These are phyloP conservation scores for Calonectris borealis DNA, from an alignment of 2,113 vertebrate genomes.

Conservation along the genomic window DNA sequence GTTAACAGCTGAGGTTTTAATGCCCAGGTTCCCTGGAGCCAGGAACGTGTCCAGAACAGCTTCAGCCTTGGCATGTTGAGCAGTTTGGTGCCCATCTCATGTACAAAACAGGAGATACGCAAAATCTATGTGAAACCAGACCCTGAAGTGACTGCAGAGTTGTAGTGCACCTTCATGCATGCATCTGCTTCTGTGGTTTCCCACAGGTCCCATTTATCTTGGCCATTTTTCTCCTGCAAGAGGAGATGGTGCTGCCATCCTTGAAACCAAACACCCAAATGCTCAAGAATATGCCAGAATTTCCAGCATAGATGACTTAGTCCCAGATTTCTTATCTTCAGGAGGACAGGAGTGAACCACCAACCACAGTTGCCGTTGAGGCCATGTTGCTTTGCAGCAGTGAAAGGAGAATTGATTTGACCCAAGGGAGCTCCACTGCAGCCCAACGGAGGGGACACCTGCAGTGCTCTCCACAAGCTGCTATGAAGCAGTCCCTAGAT, in stretches of 20 bases:
- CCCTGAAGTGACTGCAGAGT: not conserved
- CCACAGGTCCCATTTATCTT: not conserved
- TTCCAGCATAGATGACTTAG: not conserved
- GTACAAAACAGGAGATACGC: not conserved
- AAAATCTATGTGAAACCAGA: not conserved
- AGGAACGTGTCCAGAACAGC: not conserved
- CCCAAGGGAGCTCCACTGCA: not conserved
- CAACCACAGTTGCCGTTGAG: fast-evolving
- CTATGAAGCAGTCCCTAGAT: not conserved
- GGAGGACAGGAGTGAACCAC: not conserved
- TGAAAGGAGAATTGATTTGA: not conserved
- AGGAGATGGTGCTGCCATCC: not conserved
- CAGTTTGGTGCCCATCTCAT: not conserved
- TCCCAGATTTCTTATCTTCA: not conserved
- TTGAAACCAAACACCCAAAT: not conserved
- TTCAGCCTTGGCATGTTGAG: not conserved
- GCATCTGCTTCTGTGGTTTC: not conserved
- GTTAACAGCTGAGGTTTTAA: not conserved
- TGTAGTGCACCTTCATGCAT: not conserved
- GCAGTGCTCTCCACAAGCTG: not conserved
- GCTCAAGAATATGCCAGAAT: not conserved
- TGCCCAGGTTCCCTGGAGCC: not conserved
- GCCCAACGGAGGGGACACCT: not conserved
- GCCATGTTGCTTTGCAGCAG: not conserved
- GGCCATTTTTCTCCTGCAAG: not conserved